Base-by-base conservation (phyloP, 2,888 invertebrate genomes). In the Cephus sareptanus region DNA sequence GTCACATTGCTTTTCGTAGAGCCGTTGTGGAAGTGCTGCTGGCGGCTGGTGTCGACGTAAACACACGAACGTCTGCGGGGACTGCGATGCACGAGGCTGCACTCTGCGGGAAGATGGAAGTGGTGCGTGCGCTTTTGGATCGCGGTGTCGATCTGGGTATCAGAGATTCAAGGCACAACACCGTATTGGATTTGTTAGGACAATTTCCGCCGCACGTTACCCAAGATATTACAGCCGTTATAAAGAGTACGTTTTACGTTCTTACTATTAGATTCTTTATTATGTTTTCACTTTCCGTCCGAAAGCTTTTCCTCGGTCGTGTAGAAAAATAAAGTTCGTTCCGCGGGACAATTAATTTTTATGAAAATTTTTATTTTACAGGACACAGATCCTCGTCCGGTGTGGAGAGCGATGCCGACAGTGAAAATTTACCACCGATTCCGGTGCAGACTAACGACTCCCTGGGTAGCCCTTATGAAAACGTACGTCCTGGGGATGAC, bases 1-100 rank as follows among this genome's bases (percentile, higher is more conserved):
- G 9, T 9, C 15, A 56, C 9, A 2, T 56, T 56, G 56, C 6
- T 31, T 81, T 40, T 83, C 87, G 33, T 92, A 96, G 96, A 92
- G 94, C 94, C 77, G 97, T 98, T 69, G 98, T 98, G 56, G 95
- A 95, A 86, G 94, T 96, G 0, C 93, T 98, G 3, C 93, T 98
- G 75, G 94, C 95, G 15, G 96, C 97, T 31, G 98, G 98, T 0
- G 95, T 98, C 86, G 95, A 97, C 90, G 97, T 98, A 9, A 98
- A 98, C 92, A 94, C 96, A 56, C 93, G 96, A 85, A 97, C 98
- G 23, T 95, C 95, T 80, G 95, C 95, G 56, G 98, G 98, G 0
- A 97, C 97, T 11, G 97, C 98, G 0, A 93, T 99, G 81, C 98
- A 98, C 92, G 98, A 98, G 90, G 98, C 98, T 0, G 98, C 98